phyloP scores from a whole-genome alignment of 1,140 invertebrate genomes.

The Atta cephalotes region DNA sequence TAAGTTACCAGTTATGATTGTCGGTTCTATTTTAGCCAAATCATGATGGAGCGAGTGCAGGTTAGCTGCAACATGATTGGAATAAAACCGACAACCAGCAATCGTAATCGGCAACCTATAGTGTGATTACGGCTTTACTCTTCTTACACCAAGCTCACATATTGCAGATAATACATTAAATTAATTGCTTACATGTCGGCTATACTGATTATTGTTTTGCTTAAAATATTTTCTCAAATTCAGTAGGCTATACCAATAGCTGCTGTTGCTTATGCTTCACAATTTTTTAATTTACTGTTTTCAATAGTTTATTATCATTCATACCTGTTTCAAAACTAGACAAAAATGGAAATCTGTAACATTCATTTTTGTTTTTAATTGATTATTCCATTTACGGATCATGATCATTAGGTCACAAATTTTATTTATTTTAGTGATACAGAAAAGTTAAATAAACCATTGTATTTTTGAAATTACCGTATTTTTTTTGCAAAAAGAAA shows the following conservation, averaged over 20 bases:
- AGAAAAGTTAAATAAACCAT: background rate
- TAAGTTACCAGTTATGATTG: no score
- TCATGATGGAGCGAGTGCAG: no score
- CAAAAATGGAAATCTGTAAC: background rate
- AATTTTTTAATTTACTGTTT: constrained; percentile 13
- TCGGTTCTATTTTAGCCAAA: no score
- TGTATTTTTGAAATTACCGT: background rate
- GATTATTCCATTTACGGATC: background rate
- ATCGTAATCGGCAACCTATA: no score
- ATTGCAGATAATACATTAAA: background rate
- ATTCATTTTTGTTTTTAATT: constrained; percentile 40
- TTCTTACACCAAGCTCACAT: no score
- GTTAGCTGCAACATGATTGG: no score
- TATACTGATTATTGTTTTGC: background rate
- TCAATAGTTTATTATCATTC: background rate
- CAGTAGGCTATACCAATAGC: background rate
- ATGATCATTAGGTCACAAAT: background rate
- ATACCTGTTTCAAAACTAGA: background rate
- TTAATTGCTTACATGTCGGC: background rate
- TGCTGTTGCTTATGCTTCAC: background rate
- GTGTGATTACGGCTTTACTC: no score
- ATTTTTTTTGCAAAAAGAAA: background rate
- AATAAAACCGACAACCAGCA: no score
- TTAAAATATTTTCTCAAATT: constrained; percentile 9
- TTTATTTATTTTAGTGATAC: constrained; percentile 2